Percentiles rank a stretch among this genome's conserved stretches.
Conservation (phyloP, 1,140 invertebrate genomes). For the Solen grandis region DNA sequence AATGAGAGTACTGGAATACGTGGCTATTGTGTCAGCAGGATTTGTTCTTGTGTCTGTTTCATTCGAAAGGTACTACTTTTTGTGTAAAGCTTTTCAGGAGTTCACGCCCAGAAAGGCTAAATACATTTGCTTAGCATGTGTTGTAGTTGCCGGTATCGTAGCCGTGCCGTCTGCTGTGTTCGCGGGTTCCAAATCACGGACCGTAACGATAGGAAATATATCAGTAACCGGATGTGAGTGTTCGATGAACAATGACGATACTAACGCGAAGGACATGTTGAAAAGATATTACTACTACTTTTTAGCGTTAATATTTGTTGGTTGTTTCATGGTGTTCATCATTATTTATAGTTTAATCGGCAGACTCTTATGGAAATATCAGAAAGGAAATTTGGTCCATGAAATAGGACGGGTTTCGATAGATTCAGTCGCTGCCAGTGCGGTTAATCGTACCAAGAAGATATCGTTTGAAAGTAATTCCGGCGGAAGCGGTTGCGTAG, state of each 20-base stretch:
- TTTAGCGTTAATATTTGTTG: constrained; percentile 31
- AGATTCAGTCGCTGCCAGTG: background rate
- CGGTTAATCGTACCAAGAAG: background rate
- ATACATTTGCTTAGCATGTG: constrained; percentile 53
- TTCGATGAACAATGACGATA: constrained; percentile 44
- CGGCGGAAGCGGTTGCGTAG: background rate
- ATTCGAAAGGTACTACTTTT: constrained; percentile 68
- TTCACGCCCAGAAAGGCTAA: constrained; percentile 60
- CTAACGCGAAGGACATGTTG: constrained; percentile 1
- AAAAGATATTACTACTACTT: constrained; percentile 46
- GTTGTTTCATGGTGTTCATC: constrained; percentile 46
- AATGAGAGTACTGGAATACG: constrained; percentile 63
- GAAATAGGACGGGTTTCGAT: background rate
- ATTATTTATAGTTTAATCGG: constrained; percentile 31
- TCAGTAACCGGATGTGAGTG: constrained; percentile 38
- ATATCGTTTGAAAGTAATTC: background rate
- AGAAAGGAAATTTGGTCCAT: constrained; percentile 13
- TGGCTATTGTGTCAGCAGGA: constrained; percentile 63
- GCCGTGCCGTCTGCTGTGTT: constrained; percentile 52
- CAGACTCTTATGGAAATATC: constrained; percentile 27
- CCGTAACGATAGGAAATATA: background rate
- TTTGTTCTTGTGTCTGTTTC: constrained; percentile 69
- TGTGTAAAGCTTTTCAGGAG: constrained; percentile 60
- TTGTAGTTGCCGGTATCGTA: constrained; percentile 40
- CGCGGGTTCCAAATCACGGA: constrained; percentile 53